phyloP scores from a whole-genome alignment of 2,797 vertebrate species.

The Podargus strigoides region DNA sequence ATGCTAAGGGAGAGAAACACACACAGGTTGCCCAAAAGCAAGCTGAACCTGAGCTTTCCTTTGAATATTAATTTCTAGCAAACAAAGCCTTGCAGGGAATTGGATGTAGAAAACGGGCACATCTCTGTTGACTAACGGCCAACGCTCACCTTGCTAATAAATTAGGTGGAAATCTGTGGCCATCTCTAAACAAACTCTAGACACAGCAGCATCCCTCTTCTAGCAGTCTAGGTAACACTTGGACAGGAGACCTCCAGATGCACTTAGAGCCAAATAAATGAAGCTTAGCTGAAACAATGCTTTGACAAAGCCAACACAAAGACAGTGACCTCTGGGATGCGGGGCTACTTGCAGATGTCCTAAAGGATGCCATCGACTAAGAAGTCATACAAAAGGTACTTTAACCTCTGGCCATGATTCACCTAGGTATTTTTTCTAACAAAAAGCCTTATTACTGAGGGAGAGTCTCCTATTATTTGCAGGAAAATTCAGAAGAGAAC shows the following conservation, averaged over 20 bases:
- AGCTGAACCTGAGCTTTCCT: background rate
- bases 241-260: background rate
- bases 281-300: background rate
- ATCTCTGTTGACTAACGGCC: background rate
- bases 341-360: conserved; percentile 27
- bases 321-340: conserved; percentile 39
- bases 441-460: conserved; percentile 14
- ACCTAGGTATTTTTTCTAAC: background rate
- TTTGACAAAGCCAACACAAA: conserved; percentile 1
- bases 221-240: background rate
- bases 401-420: conserved; percentile 18
- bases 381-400: conserved; percentile 33
- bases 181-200: background rate
- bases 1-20: background rate
- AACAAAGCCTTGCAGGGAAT: too few species aligned
- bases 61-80: too few species aligned
- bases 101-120: background rate
- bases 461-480: conserved; percentile 51
- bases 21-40: rapidly evolving
- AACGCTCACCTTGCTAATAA: background rate
- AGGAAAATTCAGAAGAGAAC: conserved; percentile 64
- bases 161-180: background rate
- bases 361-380: conserved; percentile 10
- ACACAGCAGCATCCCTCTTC: background rate
- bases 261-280: background rate